Base-by-base conservation (phyloP, 2,113 vertebrate genomes). In the Meleagris gallopavo region DNA sequence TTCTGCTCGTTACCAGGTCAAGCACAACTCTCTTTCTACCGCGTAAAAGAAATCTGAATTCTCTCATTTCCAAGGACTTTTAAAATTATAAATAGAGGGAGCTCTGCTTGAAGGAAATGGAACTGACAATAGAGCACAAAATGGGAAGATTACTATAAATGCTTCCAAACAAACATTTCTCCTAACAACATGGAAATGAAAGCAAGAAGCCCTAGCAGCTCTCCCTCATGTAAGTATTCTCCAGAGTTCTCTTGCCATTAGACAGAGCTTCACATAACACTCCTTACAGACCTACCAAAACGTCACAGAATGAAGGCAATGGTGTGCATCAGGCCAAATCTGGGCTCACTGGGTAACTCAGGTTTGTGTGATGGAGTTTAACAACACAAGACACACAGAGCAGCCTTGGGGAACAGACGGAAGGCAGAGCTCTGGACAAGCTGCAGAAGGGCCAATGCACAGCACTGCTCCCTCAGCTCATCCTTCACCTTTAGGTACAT, bases 251-350 rank as follows among this genome's bases (percentile, higher is more conserved):
- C 22, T 2, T 24, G 12, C 27, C 18, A 3, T 55, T 43, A 74
- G 70, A 72, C 1, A 9, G 38, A 88, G 30, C 52, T 58, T 32
- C 50, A 17, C 0, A 0, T 11, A 36, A 21, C 30, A 13, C 2
- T n/a, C 40, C 8, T 19, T 73, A 41, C 25, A 64, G 55, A 55
- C 67, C 58, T 41, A n/a, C n/a, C 86, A 75, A 40, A 86, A 60
- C 0, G 0, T 30, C 19, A 0, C 4, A 57, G 50, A 69, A 71
- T 50, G 20, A 24, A 45, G 22, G 66, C 65, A 54, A 21, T 29
- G 6, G n/a, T 70, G 55, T 62, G 4, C 0, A 1, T 13, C 2
- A 5, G 21, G 10, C 34, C 7, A 6, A 61, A 54, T 5, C 79
- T 87, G 62, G 70, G 8, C 45, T 87, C 32, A 0, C 0, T 0